These are phyloP conservation scores for Nothoprocta perdicaria DNA, from an alignment of 2,113 vertebrate species.

Conservation along the genomic window DNA sequence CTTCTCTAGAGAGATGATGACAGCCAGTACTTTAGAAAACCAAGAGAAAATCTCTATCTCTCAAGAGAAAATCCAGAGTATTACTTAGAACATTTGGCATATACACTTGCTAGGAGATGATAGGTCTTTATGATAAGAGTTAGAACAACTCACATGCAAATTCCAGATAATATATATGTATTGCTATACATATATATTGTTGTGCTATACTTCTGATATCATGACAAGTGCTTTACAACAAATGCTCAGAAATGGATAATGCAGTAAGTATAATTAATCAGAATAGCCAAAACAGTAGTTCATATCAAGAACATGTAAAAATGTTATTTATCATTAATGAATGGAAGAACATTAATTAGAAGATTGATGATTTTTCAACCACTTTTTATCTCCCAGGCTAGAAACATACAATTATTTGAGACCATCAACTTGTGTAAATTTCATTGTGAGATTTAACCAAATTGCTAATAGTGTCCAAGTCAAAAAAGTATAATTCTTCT, in stretches of 20 bases:
- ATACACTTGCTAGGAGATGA: neutral
- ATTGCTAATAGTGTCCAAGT: neutral
- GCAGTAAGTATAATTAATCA: neutral
- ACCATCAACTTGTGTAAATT: neutral
- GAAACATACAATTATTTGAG: neutral
- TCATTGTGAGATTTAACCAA: neutral
- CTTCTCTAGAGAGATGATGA: neutral
- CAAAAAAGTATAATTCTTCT: neutral
- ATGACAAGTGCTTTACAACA: neutral
- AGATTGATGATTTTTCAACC: neutral
- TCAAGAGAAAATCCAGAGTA: neutral
- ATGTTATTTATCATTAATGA: neutral
- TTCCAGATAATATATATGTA: neutral
- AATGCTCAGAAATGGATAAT: neutral
- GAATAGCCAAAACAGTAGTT: neutral
- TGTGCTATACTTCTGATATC: neutral
- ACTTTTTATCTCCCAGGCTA: neutral
- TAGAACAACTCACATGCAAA: accelerated
- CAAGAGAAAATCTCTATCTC: neutral
- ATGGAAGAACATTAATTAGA: neutral
- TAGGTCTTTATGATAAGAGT: neutral
- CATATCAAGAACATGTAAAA: neutral
- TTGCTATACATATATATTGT: neutral
- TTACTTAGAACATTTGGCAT: neutral
- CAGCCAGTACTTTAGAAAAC: neutral